Evolutionary conservation across 2,797 vertebrate species (phyloP).

Genomic region (Premnoplex brunnescens): DNA sequence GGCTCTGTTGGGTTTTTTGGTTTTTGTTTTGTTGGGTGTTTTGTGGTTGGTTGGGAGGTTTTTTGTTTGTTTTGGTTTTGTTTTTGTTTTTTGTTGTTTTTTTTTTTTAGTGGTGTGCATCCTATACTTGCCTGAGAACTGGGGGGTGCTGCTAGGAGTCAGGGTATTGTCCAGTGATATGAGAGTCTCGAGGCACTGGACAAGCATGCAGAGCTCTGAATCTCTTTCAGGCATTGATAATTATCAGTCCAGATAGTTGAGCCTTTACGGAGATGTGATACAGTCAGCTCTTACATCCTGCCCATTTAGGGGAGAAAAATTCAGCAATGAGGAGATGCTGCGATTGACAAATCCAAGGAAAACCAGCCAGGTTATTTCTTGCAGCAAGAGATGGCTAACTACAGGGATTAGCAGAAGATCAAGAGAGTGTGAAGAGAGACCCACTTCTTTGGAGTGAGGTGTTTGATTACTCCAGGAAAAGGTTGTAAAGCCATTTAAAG

Average conservation of each 20-base stretch:
- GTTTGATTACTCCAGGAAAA: neutral
- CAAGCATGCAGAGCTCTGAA: accelerated
- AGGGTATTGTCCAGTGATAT: neutral
- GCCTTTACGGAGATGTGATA: neutral
- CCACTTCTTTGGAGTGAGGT: neutral
- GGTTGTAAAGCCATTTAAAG: neutral
- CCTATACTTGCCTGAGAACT: neutral
- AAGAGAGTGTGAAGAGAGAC: neutral
- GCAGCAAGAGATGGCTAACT: neutral
- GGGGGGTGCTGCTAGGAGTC: neutral
- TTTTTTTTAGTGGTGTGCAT: neutral
- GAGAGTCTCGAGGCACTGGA: neutral
- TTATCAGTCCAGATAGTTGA: conserved; percentile 1
- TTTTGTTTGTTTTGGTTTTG: too few relatives aligned
- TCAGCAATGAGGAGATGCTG: neutral
- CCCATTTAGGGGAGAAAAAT: conserved; percentile 59
- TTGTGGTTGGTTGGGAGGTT: too few relatives aligned
- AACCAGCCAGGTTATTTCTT: conserved; percentile 8
- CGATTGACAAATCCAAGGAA: neutral
- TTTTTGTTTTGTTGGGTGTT: too few relatives aligned
- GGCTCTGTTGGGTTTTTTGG: too few relatives aligned
- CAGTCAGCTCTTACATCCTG: neutral
- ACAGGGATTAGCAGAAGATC: neutral
- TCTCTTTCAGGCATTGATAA: conserved; percentile 14
- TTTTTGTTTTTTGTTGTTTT: too few relatives aligned